Base-by-base conservation (phyloP, 2,113 vertebrate genomes). In the Misgurnus anguillicaudatus region DNA sequence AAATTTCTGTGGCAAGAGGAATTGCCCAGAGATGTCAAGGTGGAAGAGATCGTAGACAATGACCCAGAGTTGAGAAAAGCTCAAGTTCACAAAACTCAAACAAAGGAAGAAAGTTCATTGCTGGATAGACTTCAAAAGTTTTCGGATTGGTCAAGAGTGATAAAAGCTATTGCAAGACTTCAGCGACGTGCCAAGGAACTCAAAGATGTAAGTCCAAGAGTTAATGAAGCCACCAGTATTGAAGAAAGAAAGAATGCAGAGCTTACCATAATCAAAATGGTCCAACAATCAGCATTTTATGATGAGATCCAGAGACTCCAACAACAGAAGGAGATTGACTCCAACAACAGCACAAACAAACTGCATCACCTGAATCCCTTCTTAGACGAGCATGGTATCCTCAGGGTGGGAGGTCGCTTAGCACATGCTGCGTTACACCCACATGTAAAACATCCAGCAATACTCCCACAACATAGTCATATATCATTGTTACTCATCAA, bases 221-320 rank as follows among this genome's bases (percentile, higher is more conserved):
- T 57, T 41, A 47, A 45, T 45, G 72, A 81, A 82, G 24, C 65
- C 17, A 79, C 80, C 21, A 82, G 63, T 39, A n/a, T 82, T 6
- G 65, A 86, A 62, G 75, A 85, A 48, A 82, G 80, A 21, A 84
- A n/a, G 7, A 78, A 82, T 9, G 80, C 82, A 67, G 79, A 79
- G 24, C 21, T 71, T 6, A 67, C 39, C 11, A 81, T 83, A 17
- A 76, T 81, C 9, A 67, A 31, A 21, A 81, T 78, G 47, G 64
- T 64, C 17, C 73, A 84, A 84, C 17, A 67, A 19, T 6, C 63
- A 80, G 21, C 73, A 4, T 80, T 84, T 36, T 60, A 14, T 21
- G 7, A 79, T 9, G 78, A 80, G 53, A 80, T 82, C 14, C 36
- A 82, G 8, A 53, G 48, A 4, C 66, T 83, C 21, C 57, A 82